Evolutionary conservation across 2,888 invertebrate species (phyloP).

Genomic region (Mythimna impura): DNA sequence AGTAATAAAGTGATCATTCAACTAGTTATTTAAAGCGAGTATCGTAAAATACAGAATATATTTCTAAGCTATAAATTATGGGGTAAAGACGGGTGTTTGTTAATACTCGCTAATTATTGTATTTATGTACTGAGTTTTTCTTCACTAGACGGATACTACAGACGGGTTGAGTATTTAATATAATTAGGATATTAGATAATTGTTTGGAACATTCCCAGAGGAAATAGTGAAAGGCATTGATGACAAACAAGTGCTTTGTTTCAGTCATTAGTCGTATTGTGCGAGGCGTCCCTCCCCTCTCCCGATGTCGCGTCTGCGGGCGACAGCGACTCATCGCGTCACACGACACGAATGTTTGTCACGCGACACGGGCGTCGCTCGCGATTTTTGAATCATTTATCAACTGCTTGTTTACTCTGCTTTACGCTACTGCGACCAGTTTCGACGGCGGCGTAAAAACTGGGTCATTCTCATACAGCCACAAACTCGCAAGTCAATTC

Average conservation of each 20-base stretch:
- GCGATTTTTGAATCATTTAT: constrained; percentile 78
- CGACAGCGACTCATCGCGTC: constrained; percentile 56
- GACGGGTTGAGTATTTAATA: constrained; percentile 26
- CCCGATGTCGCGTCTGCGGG: constrained; percentile 56
- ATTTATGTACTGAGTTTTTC: constrained; percentile 8
- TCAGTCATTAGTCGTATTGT: constrained; percentile 60
- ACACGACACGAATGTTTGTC: constrained; percentile 61
- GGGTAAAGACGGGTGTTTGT: constrained; percentile 30
- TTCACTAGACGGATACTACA: constrained; percentile 20
- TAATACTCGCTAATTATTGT: constrained; percentile 26
- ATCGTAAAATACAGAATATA: constrained; percentile 40
- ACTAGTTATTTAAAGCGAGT: constrained; percentile 35
- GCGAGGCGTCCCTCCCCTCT: constrained; percentile 12
- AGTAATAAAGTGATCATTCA: constrained; percentile 48
- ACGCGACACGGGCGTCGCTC: constrained; percentile 65
- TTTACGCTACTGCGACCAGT: constrained; percentile 71
- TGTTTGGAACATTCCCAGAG: constrained; percentile 39
- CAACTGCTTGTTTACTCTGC: constrained; percentile 74
- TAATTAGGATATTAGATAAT: constrained; percentile 33
- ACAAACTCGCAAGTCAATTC: constrained; percentile 67
- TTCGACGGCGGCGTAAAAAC: constrained; percentile 63
- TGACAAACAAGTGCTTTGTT: constrained; percentile 67
- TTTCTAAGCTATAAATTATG: constrained; percentile 28
- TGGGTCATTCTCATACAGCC: constrained; percentile 73
- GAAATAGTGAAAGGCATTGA: constrained; percentile 59